Evolutionary conservation across 1,140 invertebrate species (phyloP).

Genomic region (Rhopalosiphum padi): DNA sequence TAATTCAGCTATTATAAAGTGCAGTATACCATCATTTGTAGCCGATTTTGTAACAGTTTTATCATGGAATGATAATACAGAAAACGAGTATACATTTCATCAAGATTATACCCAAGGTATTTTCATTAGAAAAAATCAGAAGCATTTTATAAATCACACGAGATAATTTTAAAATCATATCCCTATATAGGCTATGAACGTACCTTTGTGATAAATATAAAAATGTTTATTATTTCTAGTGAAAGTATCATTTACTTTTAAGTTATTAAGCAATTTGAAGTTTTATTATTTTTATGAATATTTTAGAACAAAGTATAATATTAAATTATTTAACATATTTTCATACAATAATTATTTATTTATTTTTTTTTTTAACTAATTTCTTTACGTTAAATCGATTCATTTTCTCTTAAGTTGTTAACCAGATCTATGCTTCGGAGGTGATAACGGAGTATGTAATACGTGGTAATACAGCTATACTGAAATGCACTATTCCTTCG

Average conservation of each 20-base stretch:
- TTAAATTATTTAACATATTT: neutral
- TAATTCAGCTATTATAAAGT: constrained; percentile 92
- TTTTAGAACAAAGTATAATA: neutral
- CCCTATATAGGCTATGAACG: neutral
- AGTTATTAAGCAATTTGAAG: neutral
- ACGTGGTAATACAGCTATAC: constrained; percentile 86
- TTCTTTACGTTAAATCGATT: neutral
- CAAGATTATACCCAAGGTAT: constrained; percentile 29
- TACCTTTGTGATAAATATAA: constrained; percentile 41
- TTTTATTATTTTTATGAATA: neutral
- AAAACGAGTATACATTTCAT: constrained; percentile 64
- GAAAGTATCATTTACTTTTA: no score
- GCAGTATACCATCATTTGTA: constrained; percentile 91
- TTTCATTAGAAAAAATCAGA: neutral
- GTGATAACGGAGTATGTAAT: constrained; percentile 93
- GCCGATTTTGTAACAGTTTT: constrained; percentile 90
- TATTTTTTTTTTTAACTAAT: neutral
- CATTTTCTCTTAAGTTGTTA: constrained; percentile 75
- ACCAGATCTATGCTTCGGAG: constrained; percentile 89
- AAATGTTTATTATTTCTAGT: neutral
- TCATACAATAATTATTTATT: neutral
- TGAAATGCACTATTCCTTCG: constrained; percentile 91
- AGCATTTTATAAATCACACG: neutral
- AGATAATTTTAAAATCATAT: neutral
- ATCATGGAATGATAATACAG: constrained; percentile 85